Base-by-base conservation (phyloP, 1,140 invertebrate genomes). In the Drosophila quadrilineata region DNA sequence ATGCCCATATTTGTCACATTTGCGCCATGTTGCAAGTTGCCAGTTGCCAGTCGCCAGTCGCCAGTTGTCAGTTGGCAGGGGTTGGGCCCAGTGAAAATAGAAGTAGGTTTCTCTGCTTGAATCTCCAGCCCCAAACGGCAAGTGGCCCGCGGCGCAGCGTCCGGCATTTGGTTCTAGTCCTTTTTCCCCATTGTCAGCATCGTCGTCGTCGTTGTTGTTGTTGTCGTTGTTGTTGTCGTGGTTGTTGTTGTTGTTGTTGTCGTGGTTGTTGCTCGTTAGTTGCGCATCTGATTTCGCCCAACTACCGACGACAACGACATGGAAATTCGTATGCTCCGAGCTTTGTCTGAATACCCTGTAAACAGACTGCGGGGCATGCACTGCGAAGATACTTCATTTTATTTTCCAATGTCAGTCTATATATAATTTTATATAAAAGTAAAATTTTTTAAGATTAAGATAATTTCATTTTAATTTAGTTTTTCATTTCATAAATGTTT, bases 1-100 rank as follows among this genome's bases (percentile, higher is more conserved):
- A 85, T 85, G 79, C 84, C 79, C 79, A 85, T 86, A 85, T 85
- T 85, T 85, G 79, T 85, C 79, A 85, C 80, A 85, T 85, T 85
- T 85, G 80, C 79, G 79, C 79, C 75, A 86, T 86, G 74, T 85
- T 86, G n/a, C n/a, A n/a, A n/a, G n/a, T n/a, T n/a, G n/a, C n/a
- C n/a, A n/a, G n/a, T n/a, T n/a, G n/a, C n/a, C n/a, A n/a, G n/a
- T n/a, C n/a, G n/a, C n/a, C n/a, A n/a, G n/a, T n/a, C n/a, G n/a
- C n/a, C n/a, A n/a, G n/a, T n/a, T n/a, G n/a, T n/a, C n/a, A n/a
- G n/a, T n/a, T n/a, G n/a, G n/a, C n/a, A n/a, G n/a, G n/a, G n/a
- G n/a, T n/a, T n/a, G n/a, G n/a, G n/a, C n/a, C n/a, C n/a, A n/a
- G n/a, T n/a, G n/a, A n/a, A n/a, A n/a, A n/a, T n/a, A n/a, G n/a